A percentile compares a stretch with the other conserved stretches of the same genome.
Conservation (phyloP, 2,113 vertebrate genomes). For the Emydura subglobosa region DNA sequence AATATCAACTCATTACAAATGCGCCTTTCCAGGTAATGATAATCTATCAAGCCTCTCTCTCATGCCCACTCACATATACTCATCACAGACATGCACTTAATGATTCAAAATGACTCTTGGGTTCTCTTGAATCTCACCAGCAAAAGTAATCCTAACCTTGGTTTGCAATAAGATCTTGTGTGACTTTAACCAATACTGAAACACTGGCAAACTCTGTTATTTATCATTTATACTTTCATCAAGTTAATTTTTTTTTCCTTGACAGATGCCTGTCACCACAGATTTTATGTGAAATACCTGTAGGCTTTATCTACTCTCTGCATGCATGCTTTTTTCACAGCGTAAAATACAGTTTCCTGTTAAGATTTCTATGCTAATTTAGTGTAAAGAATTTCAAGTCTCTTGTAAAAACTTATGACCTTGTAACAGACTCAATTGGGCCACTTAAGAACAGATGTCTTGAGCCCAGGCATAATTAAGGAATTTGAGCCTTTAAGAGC, state of each 20-base stretch:
- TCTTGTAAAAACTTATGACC: background rate
- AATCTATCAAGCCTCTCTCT: background rate
- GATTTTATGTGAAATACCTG: background rate
- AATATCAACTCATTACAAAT: background rate
- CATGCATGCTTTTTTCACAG: background rate
- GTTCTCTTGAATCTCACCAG: background rate
- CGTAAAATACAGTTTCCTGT: background rate
- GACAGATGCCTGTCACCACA: background rate
- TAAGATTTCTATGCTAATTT: background rate
- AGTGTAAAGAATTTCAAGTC: background rate
- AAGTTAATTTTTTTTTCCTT: background rate
- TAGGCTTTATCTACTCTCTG: background rate
- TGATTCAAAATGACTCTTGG: background rate
- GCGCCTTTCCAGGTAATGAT: background rate
- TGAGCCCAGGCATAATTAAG: background rate
- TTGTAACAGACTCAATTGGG: background rate
- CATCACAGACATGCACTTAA: accelerated
- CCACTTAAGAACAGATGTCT: background rate
- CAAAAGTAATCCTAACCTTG: background rate
- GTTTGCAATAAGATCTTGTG: background rate
- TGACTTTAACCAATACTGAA: background rate
- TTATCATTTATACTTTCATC: background rate
- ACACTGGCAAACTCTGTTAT: background rate
- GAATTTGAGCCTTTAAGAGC: background rate
- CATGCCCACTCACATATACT: accelerated